phyloP scores from a whole-genome alignment of 2,888 invertebrate genomes.

The Pollenia labialis region DNA sequence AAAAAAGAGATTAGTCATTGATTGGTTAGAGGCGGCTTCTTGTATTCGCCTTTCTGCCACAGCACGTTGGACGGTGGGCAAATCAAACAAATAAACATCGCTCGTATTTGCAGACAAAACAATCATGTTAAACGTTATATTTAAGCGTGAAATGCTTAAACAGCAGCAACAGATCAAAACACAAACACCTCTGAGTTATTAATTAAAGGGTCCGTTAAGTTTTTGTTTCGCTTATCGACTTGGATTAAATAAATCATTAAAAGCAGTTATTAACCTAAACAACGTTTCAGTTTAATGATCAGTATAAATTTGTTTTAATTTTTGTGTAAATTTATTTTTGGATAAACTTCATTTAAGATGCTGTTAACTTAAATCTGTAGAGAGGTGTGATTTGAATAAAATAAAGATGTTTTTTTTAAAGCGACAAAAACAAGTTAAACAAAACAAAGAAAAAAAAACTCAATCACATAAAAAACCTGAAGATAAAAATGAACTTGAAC shows the following conservation, averaged over 20 bases:
- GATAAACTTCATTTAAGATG: neutral
- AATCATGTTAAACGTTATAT: neutral
- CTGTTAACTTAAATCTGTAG: neutral
- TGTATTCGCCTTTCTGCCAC: neutral
- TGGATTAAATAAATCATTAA: neutral
- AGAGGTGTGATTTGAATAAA: neutral
- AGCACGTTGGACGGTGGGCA: neutral
- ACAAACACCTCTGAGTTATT: neutral
- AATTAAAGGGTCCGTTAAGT: neutral
- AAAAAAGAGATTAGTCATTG: neutral
- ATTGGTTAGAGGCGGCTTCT: neutral
- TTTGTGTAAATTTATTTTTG: neutral
- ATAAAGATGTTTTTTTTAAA: neutral
- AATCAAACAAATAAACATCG: neutral
- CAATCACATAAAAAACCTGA: neutral
- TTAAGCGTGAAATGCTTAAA: neutral
- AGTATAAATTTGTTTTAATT: neutral
- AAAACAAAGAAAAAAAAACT: neutral
- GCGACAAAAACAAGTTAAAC: neutral
- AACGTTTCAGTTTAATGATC: neutral
- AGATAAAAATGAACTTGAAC: conserved; percentile 39
- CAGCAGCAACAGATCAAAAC: neutral
- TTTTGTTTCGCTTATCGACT: neutral
- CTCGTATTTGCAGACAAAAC: neutral
- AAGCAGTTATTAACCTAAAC: neutral